phyloP scores from a whole-genome alignment of 2,888 invertebrate genomes.

The Phania funesta region DNA sequence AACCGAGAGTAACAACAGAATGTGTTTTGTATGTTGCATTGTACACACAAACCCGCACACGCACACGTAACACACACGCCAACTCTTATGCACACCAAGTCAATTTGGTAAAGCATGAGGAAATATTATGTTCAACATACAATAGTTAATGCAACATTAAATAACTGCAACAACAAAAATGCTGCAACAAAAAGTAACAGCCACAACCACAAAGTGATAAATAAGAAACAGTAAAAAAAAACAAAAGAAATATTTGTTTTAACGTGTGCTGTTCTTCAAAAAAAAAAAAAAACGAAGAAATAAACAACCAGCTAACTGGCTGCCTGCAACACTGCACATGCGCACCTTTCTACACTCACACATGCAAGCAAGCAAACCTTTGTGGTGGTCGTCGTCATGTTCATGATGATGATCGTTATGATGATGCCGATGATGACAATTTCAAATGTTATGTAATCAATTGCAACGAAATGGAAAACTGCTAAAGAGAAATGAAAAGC shows the following conservation, averaged over 20 bases:
- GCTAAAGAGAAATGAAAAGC: conserved; percentile 53
- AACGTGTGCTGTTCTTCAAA: conserved; percentile 43
- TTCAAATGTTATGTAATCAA: conserved; percentile 57
- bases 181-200: conserved; percentile 28
- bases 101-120: conserved; percentile 45
- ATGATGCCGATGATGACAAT: conserved; percentile 33
- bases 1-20: conserved; percentile 2
- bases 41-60: not conserved
- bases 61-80: not conserved
- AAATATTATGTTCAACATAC: conserved; percentile 52
- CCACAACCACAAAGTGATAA: conserved; percentile 35
- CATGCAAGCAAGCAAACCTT: not conserved
- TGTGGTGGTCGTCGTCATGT: not conserved
- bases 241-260: not conserved
- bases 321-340: conserved; percentile 48
- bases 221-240: conserved; percentile 54
- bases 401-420: not conserved
- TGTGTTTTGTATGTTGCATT: not conserved
- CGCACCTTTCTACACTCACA: conserved; percentile 45
- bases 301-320: not conserved
- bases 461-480: conserved; percentile 67
- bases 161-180: conserved; percentile 48
- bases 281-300: not conserved
- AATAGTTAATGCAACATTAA: conserved; percentile 45
- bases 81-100: not conserved